These are phyloP conservation scores for Tenthredo livida DNA, from an alignment of 2,888 invertebrate genomes.

Conservation along the genomic window DNA sequence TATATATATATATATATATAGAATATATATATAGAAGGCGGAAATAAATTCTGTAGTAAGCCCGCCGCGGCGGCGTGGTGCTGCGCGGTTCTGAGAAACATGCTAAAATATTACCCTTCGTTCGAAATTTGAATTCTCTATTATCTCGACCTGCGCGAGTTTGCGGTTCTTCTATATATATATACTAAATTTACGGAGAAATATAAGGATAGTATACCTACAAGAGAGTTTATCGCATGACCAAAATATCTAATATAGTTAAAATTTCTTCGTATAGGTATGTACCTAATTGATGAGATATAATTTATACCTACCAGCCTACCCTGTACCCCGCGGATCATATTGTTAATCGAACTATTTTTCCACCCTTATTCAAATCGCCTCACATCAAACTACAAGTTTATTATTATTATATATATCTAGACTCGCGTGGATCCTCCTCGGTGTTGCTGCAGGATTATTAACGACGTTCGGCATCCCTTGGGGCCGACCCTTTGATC, in stretches of 20 bases:
- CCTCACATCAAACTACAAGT: not conserved
- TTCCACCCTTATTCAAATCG: not conserved
- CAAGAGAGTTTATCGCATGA: not conserved
- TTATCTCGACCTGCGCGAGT: not conserved
- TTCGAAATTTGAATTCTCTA: slow-evolving; percentile 8
- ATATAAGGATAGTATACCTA: not conserved
- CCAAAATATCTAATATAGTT: not conserved
- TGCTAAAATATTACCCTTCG: slow-evolving; percentile 20
- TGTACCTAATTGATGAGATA: not conserved
- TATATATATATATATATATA: no score
- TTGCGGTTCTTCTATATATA: not conserved
- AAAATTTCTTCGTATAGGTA: not conserved
- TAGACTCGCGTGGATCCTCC: not conserved
- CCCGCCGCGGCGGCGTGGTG: not conserved
- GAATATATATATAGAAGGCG: not conserved
- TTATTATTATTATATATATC: not conserved
- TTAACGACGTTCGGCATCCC: slow-evolving; percentile 30
- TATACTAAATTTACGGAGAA: not conserved
- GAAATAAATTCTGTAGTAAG: not conserved
- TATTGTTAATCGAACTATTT: not conserved
- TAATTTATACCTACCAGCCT: not conserved
- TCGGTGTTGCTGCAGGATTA: not conserved
- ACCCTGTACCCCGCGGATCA: no score
- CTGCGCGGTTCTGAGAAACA: slow-evolving; percentile 3
- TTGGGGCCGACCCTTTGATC: slow-evolving; percentile 28